Base-by-base conservation (phyloP, 2,888 invertebrate species). In the Endomychus coccineus region DNA sequence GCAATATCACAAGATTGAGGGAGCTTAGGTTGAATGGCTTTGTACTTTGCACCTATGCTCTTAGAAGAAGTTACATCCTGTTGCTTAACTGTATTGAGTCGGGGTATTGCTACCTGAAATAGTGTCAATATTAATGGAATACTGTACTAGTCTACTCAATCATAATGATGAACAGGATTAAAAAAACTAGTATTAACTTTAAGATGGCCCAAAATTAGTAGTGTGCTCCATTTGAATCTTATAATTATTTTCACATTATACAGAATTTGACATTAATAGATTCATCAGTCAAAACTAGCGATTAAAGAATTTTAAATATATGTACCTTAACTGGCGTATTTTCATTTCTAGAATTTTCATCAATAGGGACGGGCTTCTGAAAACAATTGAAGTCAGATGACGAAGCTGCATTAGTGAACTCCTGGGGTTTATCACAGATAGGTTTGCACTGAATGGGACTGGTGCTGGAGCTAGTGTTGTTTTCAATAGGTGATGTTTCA, bases 1-100 rank as follows among this genome's bases (percentile, higher is more conserved):
- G 55, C 54, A 53, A 56, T 64, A 63, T 65, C 64, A 61, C 63
- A 64, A 50, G 54, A 53, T 55, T 59, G 58, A 39, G 43, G 47
- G 48, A 52, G 56, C 58, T 70, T 70, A 44, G 70, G 70, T 55
- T 71, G 71, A 52, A 70, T 70, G 45, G 63, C 61, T 66, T 71
- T 71, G 65, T 71, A 71, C 61, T 71, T 70, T 45, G 56, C 55
- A 51, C 58, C 53, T 32, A 42, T 45, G 33, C 42, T 46, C 46
- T 54, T 51, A 34, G 43, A 43, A 7, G 48, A 46, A 15, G 39
- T 27, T 29, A 36, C 17, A 36, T 36, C 36, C 24, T 16, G 16
- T 45, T 27, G 53, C 48, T 32, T 51, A 46, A 39, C 48, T 44
- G 44, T 48, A 52, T 46, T 50, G 28, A 62, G 49, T 36, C 62